These are phyloP conservation scores for Strix uralensis DNA, from an alignment of 2,113 vertebrate species.

Conservation along the genomic window DNA sequence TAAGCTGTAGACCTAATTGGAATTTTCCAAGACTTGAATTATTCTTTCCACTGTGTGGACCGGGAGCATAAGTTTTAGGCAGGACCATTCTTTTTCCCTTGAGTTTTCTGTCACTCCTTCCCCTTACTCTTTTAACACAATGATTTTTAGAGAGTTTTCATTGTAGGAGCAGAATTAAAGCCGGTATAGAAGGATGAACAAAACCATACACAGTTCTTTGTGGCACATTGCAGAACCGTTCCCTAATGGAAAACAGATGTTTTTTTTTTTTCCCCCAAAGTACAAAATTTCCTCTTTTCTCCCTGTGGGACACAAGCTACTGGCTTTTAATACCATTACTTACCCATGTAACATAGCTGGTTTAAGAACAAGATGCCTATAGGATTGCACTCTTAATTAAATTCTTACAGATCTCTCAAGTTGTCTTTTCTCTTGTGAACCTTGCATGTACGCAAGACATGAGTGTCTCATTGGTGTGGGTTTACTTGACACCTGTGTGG, in stretches of 20 bases:
- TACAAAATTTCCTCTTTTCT: not conserved
- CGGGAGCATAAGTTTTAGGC: not conserved
- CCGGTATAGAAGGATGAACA: not conserved
- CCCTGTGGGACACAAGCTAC: not conserved
- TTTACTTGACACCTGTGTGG: not conserved
- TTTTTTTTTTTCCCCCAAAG: not conserved
- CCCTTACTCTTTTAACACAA: not conserved
- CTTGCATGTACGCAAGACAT: not conserved
- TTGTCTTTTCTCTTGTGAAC: not conserved
- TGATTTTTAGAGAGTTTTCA: not conserved
- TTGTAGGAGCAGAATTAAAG: not conserved
- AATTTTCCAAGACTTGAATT: not conserved
- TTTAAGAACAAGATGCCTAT: not conserved
- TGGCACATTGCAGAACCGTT: not conserved
- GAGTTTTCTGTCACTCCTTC: not conserved
- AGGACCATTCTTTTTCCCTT: not conserved
- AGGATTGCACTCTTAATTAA: not conserved
- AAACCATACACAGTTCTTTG: not conserved
- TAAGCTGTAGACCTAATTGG: not conserved
- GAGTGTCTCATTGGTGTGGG: not conserved
- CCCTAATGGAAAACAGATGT: not conserved
- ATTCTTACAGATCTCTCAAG: not conserved
- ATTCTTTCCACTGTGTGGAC: not conserved
- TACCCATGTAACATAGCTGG: not conserved
- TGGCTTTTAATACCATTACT: slow-evolving; percentile 28